Conservation (phyloP, 2,113 vertebrate genomes). For the Chionis minor region DNA sequence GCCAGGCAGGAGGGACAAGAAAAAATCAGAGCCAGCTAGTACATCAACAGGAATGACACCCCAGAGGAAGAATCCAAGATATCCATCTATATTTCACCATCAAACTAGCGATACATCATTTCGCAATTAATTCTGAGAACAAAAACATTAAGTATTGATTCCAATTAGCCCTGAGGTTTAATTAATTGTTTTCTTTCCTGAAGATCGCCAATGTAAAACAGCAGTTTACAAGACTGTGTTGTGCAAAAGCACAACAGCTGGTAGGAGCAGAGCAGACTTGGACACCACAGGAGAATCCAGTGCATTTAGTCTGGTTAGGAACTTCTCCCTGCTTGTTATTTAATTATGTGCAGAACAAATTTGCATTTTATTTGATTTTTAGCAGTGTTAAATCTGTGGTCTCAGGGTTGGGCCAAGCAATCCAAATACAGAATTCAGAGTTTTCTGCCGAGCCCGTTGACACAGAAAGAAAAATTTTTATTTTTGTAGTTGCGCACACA, state of each 20-base stretch:
- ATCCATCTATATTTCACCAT: conserved; percentile 58
- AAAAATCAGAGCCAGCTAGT: not conserved
- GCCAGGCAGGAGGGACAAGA: not conserved
- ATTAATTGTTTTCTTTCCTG: conserved; percentile 66
- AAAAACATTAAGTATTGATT: conserved; percentile 71
- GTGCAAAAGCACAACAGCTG: not conserved
- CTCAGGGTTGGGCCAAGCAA: not conserved
- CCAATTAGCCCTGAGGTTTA: conserved; percentile 61
- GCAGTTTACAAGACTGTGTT: not conserved
- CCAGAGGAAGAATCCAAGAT: conserved; percentile 42
- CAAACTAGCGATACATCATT: conserved; percentile 58
- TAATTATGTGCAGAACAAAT: not conserved
- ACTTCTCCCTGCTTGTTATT: not conserved
- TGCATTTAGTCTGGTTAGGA: not conserved
- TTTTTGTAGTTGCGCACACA: not conserved
- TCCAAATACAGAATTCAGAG: not conserved
- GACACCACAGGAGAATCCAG: not conserved
- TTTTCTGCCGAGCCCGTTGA: not conserved
- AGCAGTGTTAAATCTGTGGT: not conserved
- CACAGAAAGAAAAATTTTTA: not conserved
- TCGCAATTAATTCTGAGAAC: conserved; percentile 66
- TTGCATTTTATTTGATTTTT: not conserved
- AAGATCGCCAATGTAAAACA: not conserved
- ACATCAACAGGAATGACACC: not conserved
- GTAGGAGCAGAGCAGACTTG: not conserved